Base-by-base conservation (phyloP, 35 echinoderm and acorn worm species). In the Heliocidaris tuberculata region DNA sequence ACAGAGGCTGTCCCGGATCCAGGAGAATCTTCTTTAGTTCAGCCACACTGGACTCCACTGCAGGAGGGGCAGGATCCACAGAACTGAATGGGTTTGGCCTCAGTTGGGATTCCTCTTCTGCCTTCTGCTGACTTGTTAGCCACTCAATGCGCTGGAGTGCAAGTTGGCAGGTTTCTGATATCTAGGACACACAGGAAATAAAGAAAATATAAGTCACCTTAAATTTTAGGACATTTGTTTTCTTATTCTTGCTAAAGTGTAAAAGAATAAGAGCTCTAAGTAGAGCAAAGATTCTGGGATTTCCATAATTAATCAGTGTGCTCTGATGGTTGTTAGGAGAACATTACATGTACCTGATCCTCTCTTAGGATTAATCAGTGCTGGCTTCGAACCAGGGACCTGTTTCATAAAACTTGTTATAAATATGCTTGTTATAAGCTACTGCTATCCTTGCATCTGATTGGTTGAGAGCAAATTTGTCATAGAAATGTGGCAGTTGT, bases 141-240 rank as follows among this genome's bases (percentile, higher is more conserved):
- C 98, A 99, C 85, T 97, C 50, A 59, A 99, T 96, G 85, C 98
- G 96, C 94, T 99, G 93, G 31, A 99, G 92, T 19, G 98, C 98
- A 70, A 99, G 89, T 70, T 99, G 96, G 86, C 98, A 99, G 48
- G 98, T 99, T 94, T 99, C 98, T 86, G 98, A 88, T 94, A 99
- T 96, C 98, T 99, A 59, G 2, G 7, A 19, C 21, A 93, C 13
- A 91, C 21, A 91, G 5, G 30, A 85, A 92, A 50, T 78, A 71
- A n/a, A 7, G 4, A 88, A 52, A 29, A 10, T 9, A n/a, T 30
- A 31, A 50, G 32, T 5, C 32, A 13, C 3, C 31, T 8, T 31
- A 60, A 11, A 31, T 60, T 21, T 52, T 11, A 94, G 60, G 59
- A 94, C 30, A 61, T 92, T 13, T 2, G 32, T 8, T 32, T 21